Evolutionary conservation across 1,140 invertebrate genomes (phyloP).

Genomic region (Danaus melanippus): DNA sequence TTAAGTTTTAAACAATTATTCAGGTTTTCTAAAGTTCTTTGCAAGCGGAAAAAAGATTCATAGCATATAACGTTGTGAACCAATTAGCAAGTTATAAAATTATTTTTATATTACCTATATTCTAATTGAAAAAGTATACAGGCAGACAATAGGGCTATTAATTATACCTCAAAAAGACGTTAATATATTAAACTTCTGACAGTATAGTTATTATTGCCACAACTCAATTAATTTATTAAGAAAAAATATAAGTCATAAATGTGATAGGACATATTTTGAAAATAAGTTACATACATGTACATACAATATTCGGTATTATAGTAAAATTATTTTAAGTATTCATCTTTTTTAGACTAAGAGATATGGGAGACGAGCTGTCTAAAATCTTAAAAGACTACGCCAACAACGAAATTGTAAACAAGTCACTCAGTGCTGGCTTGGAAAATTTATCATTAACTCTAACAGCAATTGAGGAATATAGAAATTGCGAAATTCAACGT

Average conservation of each 20-base stretch:
- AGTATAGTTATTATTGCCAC: no score
- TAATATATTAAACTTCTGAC: no score
- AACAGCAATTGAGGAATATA: constrained; percentile 79
- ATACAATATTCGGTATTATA: background rate
- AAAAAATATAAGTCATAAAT: background rate
- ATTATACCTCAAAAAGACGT: no score
- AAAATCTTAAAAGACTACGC: constrained; percentile 78
- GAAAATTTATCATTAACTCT: constrained; percentile 77
- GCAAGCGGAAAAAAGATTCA: no score
- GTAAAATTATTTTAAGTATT: background rate
- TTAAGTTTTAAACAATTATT: constrained; percentile 5
- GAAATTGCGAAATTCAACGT: constrained; percentile 79
- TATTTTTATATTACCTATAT: no score
- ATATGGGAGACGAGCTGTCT: constrained; percentile 79
- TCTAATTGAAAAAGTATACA: no score
- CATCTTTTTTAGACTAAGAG: constrained; percentile 73
- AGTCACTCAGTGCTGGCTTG: constrained; percentile 75
- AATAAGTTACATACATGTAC: background rate
- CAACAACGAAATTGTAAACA: constrained; percentile 79
- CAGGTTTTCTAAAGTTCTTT: background rate
- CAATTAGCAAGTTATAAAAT: no score
- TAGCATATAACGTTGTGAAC: no score
- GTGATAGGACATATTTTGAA: background rate
- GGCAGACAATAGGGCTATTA: no score
- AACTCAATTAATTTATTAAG: background rate